Percentiles rank a stretch among this genome's conserved stretches.
These are phyloP conservation scores for Numida meleagris DNA, from an alignment of 2,113 vertebrate species.

Conservation along the genomic window DNA sequence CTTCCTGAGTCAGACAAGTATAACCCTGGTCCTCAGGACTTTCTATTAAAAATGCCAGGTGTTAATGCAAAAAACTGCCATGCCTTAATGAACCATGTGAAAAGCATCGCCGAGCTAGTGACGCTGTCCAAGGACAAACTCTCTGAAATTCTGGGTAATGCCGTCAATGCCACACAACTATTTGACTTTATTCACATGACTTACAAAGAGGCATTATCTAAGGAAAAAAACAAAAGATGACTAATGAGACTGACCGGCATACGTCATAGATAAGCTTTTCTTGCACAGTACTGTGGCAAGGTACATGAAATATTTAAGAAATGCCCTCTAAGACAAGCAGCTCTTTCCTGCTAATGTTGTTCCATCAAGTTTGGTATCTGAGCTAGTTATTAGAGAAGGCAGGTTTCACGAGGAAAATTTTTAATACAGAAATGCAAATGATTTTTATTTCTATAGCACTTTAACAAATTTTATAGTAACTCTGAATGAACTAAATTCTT, in stretches of 20 bases:
- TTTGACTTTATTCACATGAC: slow-evolving; percentile 90
- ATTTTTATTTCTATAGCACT: slow-evolving; percentile 2
- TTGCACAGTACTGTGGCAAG: background rate
- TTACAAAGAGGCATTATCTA: slow-evolving; percentile 62
- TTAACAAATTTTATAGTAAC: background rate
- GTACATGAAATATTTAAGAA: background rate
- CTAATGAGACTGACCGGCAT: background rate
- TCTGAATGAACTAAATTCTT: background rate
- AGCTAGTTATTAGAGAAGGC: slow-evolving; percentile 8
- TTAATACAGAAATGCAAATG: background rate
- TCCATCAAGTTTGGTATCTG: background rate
- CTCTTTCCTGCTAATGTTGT: background rate
- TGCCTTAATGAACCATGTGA: slow-evolving; percentile 81
- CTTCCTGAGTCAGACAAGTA: slow-evolving; percentile 88
- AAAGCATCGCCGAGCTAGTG: slow-evolving; percentile 86
- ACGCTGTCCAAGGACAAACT: slow-evolving; percentile 84
- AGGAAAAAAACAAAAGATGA: slow-evolving; percentile 74
- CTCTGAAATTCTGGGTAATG: slow-evolving; percentile 80
- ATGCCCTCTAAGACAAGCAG: background rate
- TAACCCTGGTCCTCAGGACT: slow-evolving; percentile 93
- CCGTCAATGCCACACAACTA: slow-evolving; percentile 82
- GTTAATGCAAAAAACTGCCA: slow-evolving; percentile 89
- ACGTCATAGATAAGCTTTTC: background rate
- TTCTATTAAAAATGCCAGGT: slow-evolving; percentile 93
- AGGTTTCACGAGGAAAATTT: background rate